Conservation (phyloP, 2,888 invertebrate genomes). For the Ariolimax columbianus region DNA sequence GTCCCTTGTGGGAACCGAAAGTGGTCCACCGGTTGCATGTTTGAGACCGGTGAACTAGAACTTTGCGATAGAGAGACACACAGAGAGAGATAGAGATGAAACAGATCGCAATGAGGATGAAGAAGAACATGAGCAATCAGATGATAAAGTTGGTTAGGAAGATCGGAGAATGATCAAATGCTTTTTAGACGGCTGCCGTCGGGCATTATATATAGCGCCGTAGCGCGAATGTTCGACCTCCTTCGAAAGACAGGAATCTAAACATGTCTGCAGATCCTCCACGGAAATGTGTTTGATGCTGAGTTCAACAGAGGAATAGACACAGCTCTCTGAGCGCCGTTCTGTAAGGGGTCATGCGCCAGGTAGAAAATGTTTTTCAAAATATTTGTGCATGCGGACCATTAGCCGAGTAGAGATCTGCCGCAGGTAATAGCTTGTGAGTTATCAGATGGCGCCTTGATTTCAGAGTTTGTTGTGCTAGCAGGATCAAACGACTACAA, state of each 20-base stretch:
- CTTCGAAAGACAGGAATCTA: slow-evolving; percentile 4
- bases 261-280: neutral
- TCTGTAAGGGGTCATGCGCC: neutral
- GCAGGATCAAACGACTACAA: neutral
- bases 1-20: too few species aligned
- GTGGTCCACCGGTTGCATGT: too few species aligned
- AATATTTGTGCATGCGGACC: slow-evolving; percentile 29
- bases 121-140: too few species aligned
- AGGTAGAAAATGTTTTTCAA: slow-evolving; percentile 33
- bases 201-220: neutral
- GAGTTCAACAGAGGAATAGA: slow-evolving; percentile 5
- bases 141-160: neutral
- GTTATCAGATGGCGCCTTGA: slow-evolving; percentile 29
- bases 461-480: slow-evolving; percentile 10
- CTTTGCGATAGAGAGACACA: too few species aligned
- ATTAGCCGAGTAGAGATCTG: slow-evolving; percentile 18
- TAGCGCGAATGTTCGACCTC: neutral
- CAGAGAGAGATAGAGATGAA: too few species aligned
- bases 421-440: neutral
- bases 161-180: neutral
- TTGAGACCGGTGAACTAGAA: too few species aligned
- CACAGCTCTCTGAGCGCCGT: neutral
- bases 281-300: slow-evolving; percentile 5
- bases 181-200: neutral
- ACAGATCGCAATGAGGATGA: too few species aligned